phyloP scores from a whole-genome alignment of 1,140 invertebrate species.

The Brachionus rubens region DNA sequence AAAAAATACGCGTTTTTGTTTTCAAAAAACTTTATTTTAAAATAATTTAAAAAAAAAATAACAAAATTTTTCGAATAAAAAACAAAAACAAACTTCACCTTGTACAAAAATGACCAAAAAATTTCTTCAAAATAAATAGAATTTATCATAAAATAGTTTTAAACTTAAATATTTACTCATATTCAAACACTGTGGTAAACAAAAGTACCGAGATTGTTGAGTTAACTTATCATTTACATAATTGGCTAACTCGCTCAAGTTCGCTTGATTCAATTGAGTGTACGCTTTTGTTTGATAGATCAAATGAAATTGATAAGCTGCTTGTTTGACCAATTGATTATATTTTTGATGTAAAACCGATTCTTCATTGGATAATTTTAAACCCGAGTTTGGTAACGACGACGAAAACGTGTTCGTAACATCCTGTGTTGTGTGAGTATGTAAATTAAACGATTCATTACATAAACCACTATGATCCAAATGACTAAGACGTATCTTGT shows the following conservation, averaged over 20 bases:
- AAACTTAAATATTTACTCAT: constrained; percentile 38
- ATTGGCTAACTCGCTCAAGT: constrained; percentile 11
- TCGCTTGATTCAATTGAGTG: background rate
- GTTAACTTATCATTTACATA: constrained; percentile 38
- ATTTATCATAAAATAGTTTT: constrained; percentile 35
- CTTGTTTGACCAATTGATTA: constrained; percentile 39
- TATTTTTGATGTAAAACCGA: constrained; percentile 6
- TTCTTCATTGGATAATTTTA: background rate
- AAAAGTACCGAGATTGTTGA: constrained; percentile 32
- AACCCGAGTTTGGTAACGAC: background rate
- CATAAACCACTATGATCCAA: background rate
- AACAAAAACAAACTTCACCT: background rate
- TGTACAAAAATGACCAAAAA: background rate
- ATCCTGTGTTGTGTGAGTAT: background rate
- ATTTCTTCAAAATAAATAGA: constrained; percentile 40
- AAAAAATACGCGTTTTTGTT: too few relatives aligned
- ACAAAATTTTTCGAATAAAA: too few relatives aligned
- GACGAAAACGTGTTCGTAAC: background rate
- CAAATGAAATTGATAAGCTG: constrained; percentile 40
- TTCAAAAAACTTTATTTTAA: constrained; percentile 3
- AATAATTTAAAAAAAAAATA: constrained; percentile 19
- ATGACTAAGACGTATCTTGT: constrained; percentile 25
- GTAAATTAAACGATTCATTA: background rate
- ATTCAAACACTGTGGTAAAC: constrained; percentile 26
- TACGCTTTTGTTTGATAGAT: constrained; percentile 22